Conservation (phyloP, 2,888 invertebrate species). For the Drepana falcataria region DNA sequence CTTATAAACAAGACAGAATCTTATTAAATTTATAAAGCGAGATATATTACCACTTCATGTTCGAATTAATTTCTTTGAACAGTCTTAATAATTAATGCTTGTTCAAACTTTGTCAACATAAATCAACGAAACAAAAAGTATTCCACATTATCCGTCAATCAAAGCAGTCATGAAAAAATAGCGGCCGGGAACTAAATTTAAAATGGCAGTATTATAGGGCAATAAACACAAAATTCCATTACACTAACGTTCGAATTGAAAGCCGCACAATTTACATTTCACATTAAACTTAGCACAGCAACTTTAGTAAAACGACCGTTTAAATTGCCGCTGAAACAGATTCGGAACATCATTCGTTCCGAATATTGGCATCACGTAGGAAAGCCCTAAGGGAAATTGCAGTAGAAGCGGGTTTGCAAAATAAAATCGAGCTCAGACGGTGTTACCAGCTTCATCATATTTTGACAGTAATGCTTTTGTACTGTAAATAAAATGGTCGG, state of each 20-base stretch:
- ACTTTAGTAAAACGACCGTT: conserved; percentile 49
- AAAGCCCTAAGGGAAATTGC: conserved; percentile 62
- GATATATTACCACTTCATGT: too few species aligned
- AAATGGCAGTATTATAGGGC: conserved; percentile 13
- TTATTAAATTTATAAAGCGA: too few species aligned
- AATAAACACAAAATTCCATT: conserved; percentile 26
- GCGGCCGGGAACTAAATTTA: conserved; percentile 2
- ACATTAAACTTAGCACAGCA: conserved; percentile 44
- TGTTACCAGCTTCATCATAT: neutral
- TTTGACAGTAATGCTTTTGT: neutral
- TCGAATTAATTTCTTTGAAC: too few species aligned
- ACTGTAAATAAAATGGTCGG: neutral
- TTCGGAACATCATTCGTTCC: conserved; percentile 68
- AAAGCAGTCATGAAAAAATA: neutral
- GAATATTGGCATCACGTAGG: conserved; percentile 72
- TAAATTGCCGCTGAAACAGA: conserved; percentile 63
- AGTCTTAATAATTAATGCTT: too few species aligned
- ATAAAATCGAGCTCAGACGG: conserved; percentile 49
- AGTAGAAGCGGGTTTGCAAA: conserved; percentile 54
- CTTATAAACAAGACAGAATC: too few species aligned
- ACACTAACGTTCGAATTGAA: conserved; percentile 46
- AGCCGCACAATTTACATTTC: conserved; percentile 49
- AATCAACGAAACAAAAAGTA: neutral
- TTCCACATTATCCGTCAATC: neutral
- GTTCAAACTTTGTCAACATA: too few species aligned